Evolutionary conservation across 2,888 invertebrate species (phyloP).

Genomic region (Microctonus aethiopoides): DNA sequence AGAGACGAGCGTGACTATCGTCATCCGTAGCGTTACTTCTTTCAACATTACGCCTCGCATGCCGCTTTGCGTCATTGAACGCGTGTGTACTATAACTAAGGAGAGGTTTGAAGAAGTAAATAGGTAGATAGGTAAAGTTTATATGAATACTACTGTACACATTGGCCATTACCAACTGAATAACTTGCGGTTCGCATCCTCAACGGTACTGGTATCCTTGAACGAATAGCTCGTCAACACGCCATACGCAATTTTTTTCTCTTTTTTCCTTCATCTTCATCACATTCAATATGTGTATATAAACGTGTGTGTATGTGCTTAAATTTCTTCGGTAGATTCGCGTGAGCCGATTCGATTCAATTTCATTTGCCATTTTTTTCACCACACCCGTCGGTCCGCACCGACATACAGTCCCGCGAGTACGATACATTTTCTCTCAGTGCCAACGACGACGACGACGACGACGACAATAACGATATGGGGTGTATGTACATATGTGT

Average conservation of each 20-base stretch:
- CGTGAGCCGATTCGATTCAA: slow-evolving; percentile 56
- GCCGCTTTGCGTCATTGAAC: slow-evolving; percentile 18
- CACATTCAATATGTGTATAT: too few relatives aligned
- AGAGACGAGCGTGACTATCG: slow-evolving; percentile 37
- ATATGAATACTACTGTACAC: slow-evolving; percentile 5
- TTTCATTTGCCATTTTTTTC: slow-evolving; percentile 50
- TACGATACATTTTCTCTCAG: slow-evolving; percentile 59
- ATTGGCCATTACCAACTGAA: slow-evolving; percentile 19
- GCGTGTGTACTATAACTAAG: slow-evolving; percentile 14
- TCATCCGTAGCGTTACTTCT: slow-evolving; percentile 16
- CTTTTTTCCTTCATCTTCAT: not conserved
- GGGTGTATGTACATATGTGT: slow-evolving; percentile 5
- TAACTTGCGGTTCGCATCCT: slow-evolving; percentile 13
- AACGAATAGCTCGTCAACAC: slow-evolving; percentile 36
- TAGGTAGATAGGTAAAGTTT: not conserved
- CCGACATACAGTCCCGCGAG: slow-evolving; percentile 55
- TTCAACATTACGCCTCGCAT: slow-evolving; percentile 29
- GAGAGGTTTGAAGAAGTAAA: not conserved
- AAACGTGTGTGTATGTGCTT: slow-evolving; percentile 16
- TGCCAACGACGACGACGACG: slow-evolving; percentile 50
- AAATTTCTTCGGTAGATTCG: slow-evolving; percentile 24
- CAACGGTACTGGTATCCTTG: slow-evolving; percentile 25
- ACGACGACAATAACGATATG: too few relatives aligned
- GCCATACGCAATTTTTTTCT: slow-evolving; percentile 18
- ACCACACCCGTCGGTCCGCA: slow-evolving; percentile 40